These are phyloP conservation scores for Eueides isabella DNA, from an alignment of 1,140 invertebrate genomes.

Conservation along the genomic window DNA sequence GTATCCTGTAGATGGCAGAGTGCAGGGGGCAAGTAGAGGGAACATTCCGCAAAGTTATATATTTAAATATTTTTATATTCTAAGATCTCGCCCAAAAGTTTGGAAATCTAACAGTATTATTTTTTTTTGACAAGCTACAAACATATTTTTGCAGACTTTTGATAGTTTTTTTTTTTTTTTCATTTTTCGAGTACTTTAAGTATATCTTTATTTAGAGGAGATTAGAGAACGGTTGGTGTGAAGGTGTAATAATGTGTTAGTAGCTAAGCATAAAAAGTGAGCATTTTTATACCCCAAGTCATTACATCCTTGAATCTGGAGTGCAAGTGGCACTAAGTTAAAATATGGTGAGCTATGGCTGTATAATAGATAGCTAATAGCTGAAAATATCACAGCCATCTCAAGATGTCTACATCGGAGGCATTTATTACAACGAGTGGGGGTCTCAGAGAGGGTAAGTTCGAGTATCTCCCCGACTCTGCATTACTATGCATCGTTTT, in stretches of 20 bases:
- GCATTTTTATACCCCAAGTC: slow-evolving; percentile 10
- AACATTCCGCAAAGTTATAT: too few relatives aligned
- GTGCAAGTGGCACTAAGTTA: slow-evolving; percentile 7
- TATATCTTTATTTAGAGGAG: not conserved
- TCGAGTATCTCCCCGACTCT: not conserved
- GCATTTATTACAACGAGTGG: not conserved
- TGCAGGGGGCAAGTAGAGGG: too few relatives aligned
- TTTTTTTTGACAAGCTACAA: too few relatives aligned
- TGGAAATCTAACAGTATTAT: too few relatives aligned
- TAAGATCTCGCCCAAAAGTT: too few relatives aligned
- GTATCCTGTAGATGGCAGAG: too few relatives aligned
- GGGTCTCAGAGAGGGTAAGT: not conserved
- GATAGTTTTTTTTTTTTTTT: too few relatives aligned
- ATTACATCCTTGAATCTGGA: not conserved
- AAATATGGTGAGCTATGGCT: slow-evolving; percentile 10
- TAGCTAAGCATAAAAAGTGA: not conserved
- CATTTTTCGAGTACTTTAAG: too few relatives aligned
- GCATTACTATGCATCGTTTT: slow-evolving; percentile 7
- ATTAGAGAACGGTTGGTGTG: not conserved
- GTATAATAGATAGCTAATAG: slow-evolving; percentile 13
- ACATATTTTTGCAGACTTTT: too few relatives aligned
- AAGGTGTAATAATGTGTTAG: not conserved
- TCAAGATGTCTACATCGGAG: slow-evolving; percentile 9
- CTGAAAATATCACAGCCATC: slow-evolving; percentile 6
- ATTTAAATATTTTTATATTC: too few relatives aligned